Percentiles rank a stretch among this genome's conserved stretches.
These are phyloP conservation scores for Pseudorhombus dupliciocellatus DNA, from an alignment of 2,113 vertebrate species.

Conservation along the genomic window DNA sequence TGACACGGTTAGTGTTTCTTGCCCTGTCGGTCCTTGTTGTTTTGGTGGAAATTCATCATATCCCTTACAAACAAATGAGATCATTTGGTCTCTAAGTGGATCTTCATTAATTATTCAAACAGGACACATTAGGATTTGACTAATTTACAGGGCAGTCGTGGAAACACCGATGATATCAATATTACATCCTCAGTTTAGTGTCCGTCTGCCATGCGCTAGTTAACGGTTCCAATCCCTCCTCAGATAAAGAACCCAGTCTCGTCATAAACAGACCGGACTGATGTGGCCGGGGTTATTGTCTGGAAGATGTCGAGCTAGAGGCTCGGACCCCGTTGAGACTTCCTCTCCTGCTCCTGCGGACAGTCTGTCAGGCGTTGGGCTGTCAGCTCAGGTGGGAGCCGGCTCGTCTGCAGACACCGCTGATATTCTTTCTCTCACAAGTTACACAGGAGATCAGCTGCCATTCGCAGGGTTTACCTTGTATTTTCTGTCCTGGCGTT, in stretches of 20 bases:
- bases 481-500: not conserved
- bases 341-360: conserved; percentile 19
- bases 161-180: no score
- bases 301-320: not conserved
- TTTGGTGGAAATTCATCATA: no score
- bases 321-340: conserved; percentile 30
- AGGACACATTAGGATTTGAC: not conserved
- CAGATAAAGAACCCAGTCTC: not conserved
- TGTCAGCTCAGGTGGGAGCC: conserved; percentile 36
- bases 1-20: no score
- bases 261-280: conserved; percentile 5
- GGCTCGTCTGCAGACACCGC: conserved; percentile 17
- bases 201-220: no score
- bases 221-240: not conserved
- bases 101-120: not conserved
- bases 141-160: no score
- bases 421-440: not conserved
- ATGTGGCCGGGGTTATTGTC: conserved; percentile 6
- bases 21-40: no score
- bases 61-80: no score
- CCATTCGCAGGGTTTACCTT: not conserved
- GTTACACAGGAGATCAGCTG: not conserved
- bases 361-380: conserved; percentile 38
- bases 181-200: no score
- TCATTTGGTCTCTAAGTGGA: not conserved